Base-by-base conservation (phyloP, 2,888 invertebrate genomes). In the Sthenelais limicola region DNA sequence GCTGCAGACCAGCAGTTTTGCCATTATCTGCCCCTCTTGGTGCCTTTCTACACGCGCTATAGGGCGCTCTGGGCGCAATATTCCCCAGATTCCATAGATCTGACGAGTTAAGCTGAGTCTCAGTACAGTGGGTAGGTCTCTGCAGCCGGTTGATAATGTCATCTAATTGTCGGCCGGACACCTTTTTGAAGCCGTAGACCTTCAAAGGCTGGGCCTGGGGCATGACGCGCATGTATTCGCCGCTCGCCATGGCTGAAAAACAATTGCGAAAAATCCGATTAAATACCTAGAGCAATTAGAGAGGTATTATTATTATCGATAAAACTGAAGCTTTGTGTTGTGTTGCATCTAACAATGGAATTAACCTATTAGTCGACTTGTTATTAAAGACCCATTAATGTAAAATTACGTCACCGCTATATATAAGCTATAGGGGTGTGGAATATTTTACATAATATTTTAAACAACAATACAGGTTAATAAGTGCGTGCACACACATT, bases 171-270 rank as follows among this genome's bases (percentile, higher is more conserved):
- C 26, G n/a, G 24, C 43, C 28, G 28, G 47, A 48, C 30, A 67
- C 67, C 47, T 47, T 43, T 15, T 48, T 9, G 28, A 48, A 67
- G 32, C 67, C 67, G n/a, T 67, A 67, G 15, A 48, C 48, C 67
- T 48, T 67, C 2, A 48, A 48, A 3, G 67, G 67, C 67, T 30
- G 24, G 32, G 47, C 47, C 1, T 48, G 28, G 7, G 47, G 67
- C 30, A 28, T 15, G 24, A 67, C 32, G 47, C 30, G 4, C 48
- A 32, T 67, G 48, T 48, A 67, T 48, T 30, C 48, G 2, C 47
- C 35, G 12, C 47, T 30, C 30, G 32, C 7, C 67, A 56, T 56
- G 52, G 26, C 32, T 56, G 56, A n/a, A n/a, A n/a, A n/a, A n/a
- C n/a, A n/a, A n/a, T n/a, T n/a, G n/a, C n/a, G n/a, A n/a, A n/a